Percentiles rank a stretch among this genome's conserved stretches.
Conservation (phyloP, 2,888 invertebrate species). For the Dinocampus coccinellae region DNA sequence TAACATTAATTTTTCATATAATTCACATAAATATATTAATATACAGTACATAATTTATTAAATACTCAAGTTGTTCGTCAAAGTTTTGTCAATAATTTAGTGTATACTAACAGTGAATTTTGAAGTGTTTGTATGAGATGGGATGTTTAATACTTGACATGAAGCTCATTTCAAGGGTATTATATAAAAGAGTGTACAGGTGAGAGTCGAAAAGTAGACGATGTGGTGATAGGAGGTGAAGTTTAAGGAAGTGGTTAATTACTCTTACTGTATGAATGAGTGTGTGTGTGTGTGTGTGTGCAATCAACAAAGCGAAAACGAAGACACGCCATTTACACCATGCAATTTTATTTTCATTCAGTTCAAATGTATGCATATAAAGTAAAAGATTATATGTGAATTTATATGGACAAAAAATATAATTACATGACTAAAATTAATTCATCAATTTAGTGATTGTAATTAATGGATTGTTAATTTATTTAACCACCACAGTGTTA, state of each 20-base stretch:
- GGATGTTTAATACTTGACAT: constrained; percentile 15
- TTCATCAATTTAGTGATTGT: neutral
- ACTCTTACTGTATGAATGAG: too few relatives aligned
- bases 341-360: constrained; percentile 41
- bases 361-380: too few relatives aligned
- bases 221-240: constrained; percentile 42
- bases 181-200: constrained; percentile 35
- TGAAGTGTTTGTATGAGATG: neutral
- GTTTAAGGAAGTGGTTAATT: constrained; percentile 66
- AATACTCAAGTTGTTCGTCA: neutral
- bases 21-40: too few relatives aligned
- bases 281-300: too few relatives aligned
- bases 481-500: neutral
- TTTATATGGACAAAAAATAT: too few relatives aligned
- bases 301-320: constrained; percentile 47
- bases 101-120: constrained; percentile 6
- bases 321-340: constrained; percentile 44
- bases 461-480: neutral
- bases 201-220: constrained; percentile 36
- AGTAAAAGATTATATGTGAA: too few relatives aligned
- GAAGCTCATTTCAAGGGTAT: constrained; percentile 52
- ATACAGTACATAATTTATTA: too few relatives aligned
- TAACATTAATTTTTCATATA: neutral
- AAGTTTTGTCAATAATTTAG: constrained; percentile 7
- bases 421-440: constrained; percentile 12